Evolutionary conservation across 2,888 invertebrate genomes (phyloP), one percentile per base, ranked within the genome.

Genomic region (Venustoraphidia nigricollis): DNA sequence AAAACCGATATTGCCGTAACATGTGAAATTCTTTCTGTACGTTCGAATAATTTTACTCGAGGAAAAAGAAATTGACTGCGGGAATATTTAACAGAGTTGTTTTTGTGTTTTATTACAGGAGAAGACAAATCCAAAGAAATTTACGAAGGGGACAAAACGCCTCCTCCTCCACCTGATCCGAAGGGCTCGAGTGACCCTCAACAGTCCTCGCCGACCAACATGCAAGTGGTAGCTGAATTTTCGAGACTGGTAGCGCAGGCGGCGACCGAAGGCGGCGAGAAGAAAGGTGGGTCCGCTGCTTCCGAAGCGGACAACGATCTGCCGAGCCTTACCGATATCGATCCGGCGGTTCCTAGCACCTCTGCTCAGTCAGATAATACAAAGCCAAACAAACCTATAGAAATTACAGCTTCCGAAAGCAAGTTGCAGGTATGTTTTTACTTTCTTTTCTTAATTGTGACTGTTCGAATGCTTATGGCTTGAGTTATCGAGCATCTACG

Each of bases 121-220:
- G 62, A 61, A 53, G 68, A 70, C 53, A 64, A 66, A 48, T 60
- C 68, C 44, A 59, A 60, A 36, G 66, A 69, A 53, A 64, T 69
- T 51, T 69, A 62, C 49, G 62, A 64, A 49, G 61, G 57, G 11
- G 61, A 60, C 45, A 61, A 62, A 39, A 65, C 66, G 35, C 65
- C 66, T 57, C 63, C 67, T 2, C 57, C 65, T 3, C 4, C 11
- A 3, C 42, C 17, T 9, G 47, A 47, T 11, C 67, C 68, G 39
- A 69, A 66, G 8, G 69, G 71, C 52, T 67, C 71, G 13, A 70
- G 67, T 46, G 69, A 50, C 62, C 70, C 36, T 70, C 70, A 56
- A 71, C 70, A 44, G 70, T 71, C 67, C 69, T 3, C n/a, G 56
- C 10, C 46, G 45, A 47, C 45, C 34, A 40, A 14, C 38, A 48